Base-by-base conservation (phyloP, 2,888 invertebrate genomes). In the Nemotelus nigrinus region DNA sequence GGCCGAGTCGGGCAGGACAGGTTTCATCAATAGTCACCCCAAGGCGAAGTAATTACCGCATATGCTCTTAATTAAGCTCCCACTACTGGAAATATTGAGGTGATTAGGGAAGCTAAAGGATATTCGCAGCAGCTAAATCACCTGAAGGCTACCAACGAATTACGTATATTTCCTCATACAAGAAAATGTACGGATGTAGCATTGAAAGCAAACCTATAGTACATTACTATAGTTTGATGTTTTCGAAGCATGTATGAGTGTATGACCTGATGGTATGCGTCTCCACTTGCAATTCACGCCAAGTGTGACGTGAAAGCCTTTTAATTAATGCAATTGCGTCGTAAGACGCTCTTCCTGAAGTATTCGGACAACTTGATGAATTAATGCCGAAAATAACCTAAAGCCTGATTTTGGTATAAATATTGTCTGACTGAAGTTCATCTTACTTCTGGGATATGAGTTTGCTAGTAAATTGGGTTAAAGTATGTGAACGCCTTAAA, bases 51-150 rank as follows among this genome's bases (percentile, higher is more conserved):
- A 65, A 39, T 10, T 65, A 8, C 45, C 7, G 47, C n/a, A 63
- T 43, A 65, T 25, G 65, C 65, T 47, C 47, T 58, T 47, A 45
- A 65, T 65, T 65, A 65, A 65, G 65, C 65, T 45, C n/a, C 47
- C 47, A 44, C 65, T 65, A n/a, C 44, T 39, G 25, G 65, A 45
- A n/a, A 45, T 47, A 45, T 44, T n/a, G 10, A 45, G 47, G 47
- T 65, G 65, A 65, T 65, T 65, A 65, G n/a, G 65, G 43, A 47
- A 65, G 47, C 39, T 65, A 41, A 65, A 41, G 8, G 44, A 65
- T 65, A n/a, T 7, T 10, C 65, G 10, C 45, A 65, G 41, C 47
- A 10, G 65, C 41, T 47, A 47, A 10, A 65, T 65, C 7, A 39
- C 63, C 7, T 5, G 39, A 43, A 63, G 63, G 2, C 5, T 2